These are phyloP conservation scores for Gymnopithys bicolor DNA, from an alignment of 2,797 vertebrate genomes.

Conservation along the genomic window DNA sequence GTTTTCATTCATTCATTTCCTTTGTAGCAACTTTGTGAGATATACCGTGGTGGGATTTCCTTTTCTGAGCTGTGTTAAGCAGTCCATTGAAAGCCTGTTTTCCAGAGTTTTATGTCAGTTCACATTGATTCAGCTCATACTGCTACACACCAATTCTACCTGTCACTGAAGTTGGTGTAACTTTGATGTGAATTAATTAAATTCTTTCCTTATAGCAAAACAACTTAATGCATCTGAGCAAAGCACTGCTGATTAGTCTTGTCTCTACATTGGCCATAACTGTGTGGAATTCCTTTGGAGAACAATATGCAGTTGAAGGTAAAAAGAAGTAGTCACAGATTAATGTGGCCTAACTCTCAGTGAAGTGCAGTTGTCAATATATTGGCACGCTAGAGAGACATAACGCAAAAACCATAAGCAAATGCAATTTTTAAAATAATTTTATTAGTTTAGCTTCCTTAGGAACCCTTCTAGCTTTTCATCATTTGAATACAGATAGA, in stretches of 20 bases:
- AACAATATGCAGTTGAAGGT: background rate
- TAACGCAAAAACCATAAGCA: background rate
- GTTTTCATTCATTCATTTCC: slow-evolving; percentile 76
- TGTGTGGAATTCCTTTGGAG: background rate
- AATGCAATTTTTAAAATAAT: background rate
- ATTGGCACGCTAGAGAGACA: background rate
- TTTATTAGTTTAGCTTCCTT: background rate
- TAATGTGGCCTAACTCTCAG: background rate
- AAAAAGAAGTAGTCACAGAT: slow-evolving; percentile 7
- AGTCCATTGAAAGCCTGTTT: slow-evolving; percentile 31
- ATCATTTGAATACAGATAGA: background rate
- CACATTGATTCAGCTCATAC: slow-evolving; percentile 42
- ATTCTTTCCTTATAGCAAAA: slow-evolving; percentile 41
- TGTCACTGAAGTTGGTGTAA: slow-evolving; percentile 8
- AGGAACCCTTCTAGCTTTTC: background rate
- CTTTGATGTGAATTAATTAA: slow-evolving; percentile 56
- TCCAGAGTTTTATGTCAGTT: slow-evolving; percentile 29
- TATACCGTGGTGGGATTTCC: slow-evolving; percentile 46
- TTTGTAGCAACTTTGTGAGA: slow-evolving; percentile 54
- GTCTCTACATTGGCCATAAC: background rate
- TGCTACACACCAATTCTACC: slow-evolving; percentile 31
- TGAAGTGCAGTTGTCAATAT: background rate
- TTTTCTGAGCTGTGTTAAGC: slow-evolving; percentile 62
- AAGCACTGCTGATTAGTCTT: background rate
- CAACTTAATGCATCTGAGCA: background rate